Conservation (phyloP, 35 echinoderm and acorn worm genomes). For the Ptychodera flava region DNA sequence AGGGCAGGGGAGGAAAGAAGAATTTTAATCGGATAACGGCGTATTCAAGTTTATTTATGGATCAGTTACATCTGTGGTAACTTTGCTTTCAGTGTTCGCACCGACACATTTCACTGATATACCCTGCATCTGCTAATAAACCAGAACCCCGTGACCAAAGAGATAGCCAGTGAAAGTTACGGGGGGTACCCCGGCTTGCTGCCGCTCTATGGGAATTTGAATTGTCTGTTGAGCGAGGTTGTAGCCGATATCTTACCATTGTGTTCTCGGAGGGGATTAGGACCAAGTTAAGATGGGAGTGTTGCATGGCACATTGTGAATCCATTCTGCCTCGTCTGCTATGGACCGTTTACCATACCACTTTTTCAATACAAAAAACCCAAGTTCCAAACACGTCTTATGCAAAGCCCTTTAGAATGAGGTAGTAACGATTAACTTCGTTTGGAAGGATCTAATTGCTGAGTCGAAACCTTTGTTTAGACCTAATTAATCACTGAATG, state of each 20-base stretch:
- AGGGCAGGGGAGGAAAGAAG: no score
- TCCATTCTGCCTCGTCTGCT: not conserved
- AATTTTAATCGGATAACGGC: not conserved
- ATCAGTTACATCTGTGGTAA: not conserved
- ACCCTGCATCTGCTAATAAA: no score
- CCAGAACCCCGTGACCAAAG: no score
- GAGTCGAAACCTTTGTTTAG: not conserved
- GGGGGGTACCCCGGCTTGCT: no score
- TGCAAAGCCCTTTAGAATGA: not conserved
- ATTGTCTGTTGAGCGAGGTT: no score
- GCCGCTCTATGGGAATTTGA: no score
- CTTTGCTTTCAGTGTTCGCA: not conserved
- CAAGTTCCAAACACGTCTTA: not conserved
- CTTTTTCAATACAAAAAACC: not conserved
- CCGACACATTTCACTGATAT: no score
- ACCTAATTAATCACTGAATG: not conserved
- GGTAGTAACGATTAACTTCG: not conserved
- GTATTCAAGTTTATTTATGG: not conserved
- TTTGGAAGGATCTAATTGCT: not conserved
- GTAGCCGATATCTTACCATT: no score
- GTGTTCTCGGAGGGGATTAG: no score
- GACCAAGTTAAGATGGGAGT: no score
- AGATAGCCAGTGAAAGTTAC: no score
- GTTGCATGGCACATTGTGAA: not conserved
- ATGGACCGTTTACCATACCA: not conserved